These are phyloP conservation scores for Ornithorhynchus anatinus DNA, from an alignment of 2,113 vertebrate species.

Conservation along the genomic window DNA sequence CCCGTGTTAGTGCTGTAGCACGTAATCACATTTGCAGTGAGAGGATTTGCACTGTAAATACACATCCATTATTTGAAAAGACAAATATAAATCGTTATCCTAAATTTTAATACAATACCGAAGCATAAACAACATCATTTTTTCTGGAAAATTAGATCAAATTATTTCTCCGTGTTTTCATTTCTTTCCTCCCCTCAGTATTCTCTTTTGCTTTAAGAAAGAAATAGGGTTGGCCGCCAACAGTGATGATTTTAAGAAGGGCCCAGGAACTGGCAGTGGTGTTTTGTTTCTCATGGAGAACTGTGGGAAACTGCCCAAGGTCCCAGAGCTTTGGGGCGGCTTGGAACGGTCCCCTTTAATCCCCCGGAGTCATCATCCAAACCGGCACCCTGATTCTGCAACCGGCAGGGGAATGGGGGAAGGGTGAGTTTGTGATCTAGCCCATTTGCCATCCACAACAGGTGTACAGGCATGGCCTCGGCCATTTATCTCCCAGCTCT, in stretches of 20 bases:
- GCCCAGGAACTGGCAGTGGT: constrained; percentile 25
- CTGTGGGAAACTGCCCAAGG: constrained; percentile 31
- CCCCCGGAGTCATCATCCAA: not conserved
- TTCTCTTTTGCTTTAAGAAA: constrained; percentile 46
- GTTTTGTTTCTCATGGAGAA: constrained; percentile 35
- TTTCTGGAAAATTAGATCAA: constrained; percentile 13
- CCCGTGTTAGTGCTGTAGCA: constrained; percentile 48
- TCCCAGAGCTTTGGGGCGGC: constrained; percentile 3
- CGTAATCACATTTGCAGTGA: constrained; percentile 59
- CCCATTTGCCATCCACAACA: not conserved
- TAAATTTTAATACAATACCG: constrained; percentile 18
- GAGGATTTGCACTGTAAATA: constrained; percentile 52
- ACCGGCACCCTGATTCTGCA: not conserved
- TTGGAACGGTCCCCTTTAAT: constrained; percentile 29
- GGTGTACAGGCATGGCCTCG: too few relatives aligned
- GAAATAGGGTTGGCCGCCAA: constrained; percentile 6
- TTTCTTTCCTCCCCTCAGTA: not conserved
- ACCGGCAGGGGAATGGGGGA: too few relatives aligned
- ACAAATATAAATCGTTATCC: constrained; percentile 14
- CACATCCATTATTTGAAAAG: constrained; percentile 53
- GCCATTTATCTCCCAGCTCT: too few relatives aligned
- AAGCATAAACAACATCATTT: constrained; percentile 27
- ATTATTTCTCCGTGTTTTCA: constrained; percentile 14
- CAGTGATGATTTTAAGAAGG: constrained; percentile 28
- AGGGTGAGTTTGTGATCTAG: not conserved